Base-by-base conservation (phyloP, 2,797 vertebrate species). In the Megalops cyprinoides region DNA sequence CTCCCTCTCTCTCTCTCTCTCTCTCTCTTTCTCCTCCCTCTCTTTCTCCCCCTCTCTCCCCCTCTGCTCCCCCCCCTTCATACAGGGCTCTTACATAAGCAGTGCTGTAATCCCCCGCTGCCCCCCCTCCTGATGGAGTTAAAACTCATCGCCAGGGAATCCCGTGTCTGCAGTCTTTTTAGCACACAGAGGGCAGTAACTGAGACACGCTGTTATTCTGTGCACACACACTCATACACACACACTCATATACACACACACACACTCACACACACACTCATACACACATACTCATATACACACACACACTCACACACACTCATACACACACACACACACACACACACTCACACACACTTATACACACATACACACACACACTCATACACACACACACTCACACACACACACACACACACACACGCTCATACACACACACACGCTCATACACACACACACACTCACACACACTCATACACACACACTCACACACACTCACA, bases 81-180 rank as follows among this genome's bases (percentile, higher is more conserved):
- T 91, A 91, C 87, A 90, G 89, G 85, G 78, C 82, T 83, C 89
- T 96, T 95, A 92, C 91, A 90, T 95, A 95, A 95, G 89, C 83
- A 88, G 82, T 89, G 25, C 89, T 88, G 81, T 88, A 92, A 94
- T 93, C 92, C 89, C 87, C 4, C 6, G 39, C 85, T 80, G 80
- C 60, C 62, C 82, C 73, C 77, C 49, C 55, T 51, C 73, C 42
- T 65, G 87, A 85, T 84, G 82, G 79, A 51, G 81, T 78, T 79
- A 58, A 81, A 83, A 1, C 84, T 77, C 55, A 71, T 46, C 65
- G 15, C 67, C 76, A 79, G 84, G 84, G 58, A 82, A 73, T 31
- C 69, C 75, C 67, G 42, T 82, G 84, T 84, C 80, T 78, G 34
- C 37, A 48, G 28, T 46, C 80, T 81, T 84, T 79, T 84, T 79